Percentiles rank a stretch among this genome's conserved stretches.
Conservation (phyloP, 2,888 invertebrate genomes). For the Sinotaia quadrata region DNA sequence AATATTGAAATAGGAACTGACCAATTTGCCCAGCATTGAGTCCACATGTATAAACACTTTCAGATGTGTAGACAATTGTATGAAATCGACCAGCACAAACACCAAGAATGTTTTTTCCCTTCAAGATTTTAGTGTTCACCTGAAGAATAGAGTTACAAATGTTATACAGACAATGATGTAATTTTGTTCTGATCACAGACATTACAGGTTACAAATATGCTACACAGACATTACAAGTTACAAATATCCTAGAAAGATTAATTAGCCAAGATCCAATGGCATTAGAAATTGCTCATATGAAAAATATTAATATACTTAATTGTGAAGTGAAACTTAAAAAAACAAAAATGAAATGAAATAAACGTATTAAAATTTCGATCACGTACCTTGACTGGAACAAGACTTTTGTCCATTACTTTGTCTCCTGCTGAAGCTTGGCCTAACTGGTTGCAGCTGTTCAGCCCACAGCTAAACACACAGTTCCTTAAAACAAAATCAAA, state of each 20-base stretch:
- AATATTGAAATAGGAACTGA: slow-evolving; percentile 39
- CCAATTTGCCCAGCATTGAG: slow-evolving; percentile 86
- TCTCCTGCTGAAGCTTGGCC: slow-evolving; percentile 76
- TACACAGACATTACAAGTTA: no score
- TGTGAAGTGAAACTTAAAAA: no score
- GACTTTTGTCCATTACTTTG: slow-evolving; percentile 62
- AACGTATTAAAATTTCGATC: no score
- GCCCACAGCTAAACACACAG: slow-evolving; percentile 76
- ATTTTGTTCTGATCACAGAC: no score
- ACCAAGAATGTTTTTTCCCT: slow-evolving; percentile 71
- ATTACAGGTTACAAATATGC: no score
- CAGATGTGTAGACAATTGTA: slow-evolving; percentile 78
- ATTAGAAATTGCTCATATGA: no score
- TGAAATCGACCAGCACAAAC: slow-evolving; percentile 82
- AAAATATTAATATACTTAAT: no score
- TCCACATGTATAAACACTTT: slow-evolving; percentile 84
- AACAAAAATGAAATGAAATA: no score
- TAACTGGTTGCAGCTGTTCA: slow-evolving; percentile 79
- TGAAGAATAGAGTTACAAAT: no score
- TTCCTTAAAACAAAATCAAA: slow-evolving; percentile 75
- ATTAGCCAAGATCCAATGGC: no score
- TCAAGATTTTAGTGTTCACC: slow-evolving; percentile 60
- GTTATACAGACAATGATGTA: no score
- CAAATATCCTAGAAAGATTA: no score
- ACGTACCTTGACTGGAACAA: slow-evolving; percentile 21